A percentile compares a stretch with the other conserved stretches of the same genome.
Evolutionary conservation across 2,797 vertebrate species (phyloP).

Genomic region (Enoplosus armatus): DNA sequence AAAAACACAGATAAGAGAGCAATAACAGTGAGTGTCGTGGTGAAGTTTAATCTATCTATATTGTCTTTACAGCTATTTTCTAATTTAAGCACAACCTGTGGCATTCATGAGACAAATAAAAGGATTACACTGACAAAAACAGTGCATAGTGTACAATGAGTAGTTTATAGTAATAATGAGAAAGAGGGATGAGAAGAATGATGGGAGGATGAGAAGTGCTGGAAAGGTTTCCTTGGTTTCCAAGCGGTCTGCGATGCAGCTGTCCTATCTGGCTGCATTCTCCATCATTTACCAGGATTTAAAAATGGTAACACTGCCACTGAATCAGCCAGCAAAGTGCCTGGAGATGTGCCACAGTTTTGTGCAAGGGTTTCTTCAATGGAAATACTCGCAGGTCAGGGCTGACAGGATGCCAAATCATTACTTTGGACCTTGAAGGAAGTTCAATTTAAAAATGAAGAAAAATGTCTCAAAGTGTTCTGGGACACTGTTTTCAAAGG

Average conservation of each 20-base stretch:
- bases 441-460: not conserved
- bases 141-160: not conserved
- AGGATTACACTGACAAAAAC: not conserved
- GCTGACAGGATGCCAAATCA: conserved; percentile 12
- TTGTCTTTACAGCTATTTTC: conserved; percentile 1
- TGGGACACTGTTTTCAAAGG: not conserved
- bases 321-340: conserved; percentile 40
- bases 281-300: conserved; percentile 40
- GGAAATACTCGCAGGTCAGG: conserved; percentile 5
- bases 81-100: not conserved
- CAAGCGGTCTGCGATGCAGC: conserved; percentile 20
- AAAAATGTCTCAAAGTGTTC: not conserved
- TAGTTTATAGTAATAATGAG: conserved; percentile 23
- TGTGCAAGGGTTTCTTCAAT: conserved; percentile 1
- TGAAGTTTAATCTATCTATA: conserved; percentile 8
- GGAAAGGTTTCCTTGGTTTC: conserved; percentile 39
- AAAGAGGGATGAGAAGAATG: not conserved
- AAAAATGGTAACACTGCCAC: conserved; percentile 48
- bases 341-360: conserved; percentile 41
- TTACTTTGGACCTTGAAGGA: conserved; percentile 9
- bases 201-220: conserved; percentile 29
- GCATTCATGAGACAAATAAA: not conserved
- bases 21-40: not conserved
- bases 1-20: conserved; percentile 44
- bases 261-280: conserved; percentile 43